Conservation (phyloP, 2,888 invertebrate species). For the Xestia xanthographa region DNA sequence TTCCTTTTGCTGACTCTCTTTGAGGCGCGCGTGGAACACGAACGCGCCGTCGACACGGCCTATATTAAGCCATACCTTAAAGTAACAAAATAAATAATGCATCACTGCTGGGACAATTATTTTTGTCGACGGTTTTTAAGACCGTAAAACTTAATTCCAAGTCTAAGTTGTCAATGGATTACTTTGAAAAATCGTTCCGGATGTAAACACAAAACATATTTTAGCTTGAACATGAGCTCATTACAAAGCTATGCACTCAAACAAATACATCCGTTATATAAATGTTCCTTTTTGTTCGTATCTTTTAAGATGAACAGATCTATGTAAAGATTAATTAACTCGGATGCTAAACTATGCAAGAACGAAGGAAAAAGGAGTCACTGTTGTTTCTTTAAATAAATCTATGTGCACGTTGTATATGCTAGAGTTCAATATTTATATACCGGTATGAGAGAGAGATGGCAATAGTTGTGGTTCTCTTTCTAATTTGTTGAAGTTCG, state of each 20-base stretch:
- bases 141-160: neutral
- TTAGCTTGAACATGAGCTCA: slow-evolving; percentile 22
- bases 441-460: neutral
- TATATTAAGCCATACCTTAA: too few species aligned
- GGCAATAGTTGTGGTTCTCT: slow-evolving; percentile 2
- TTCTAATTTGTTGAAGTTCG: neutral
- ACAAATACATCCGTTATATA: slow-evolving; percentile 25
- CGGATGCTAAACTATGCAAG: slow-evolving; percentile 46
- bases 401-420: slow-evolving; percentile 12
- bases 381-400: slow-evolving; percentile 35
- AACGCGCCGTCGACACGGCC: too few species aligned
- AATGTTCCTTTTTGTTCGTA: slow-evolving; percentile 27
- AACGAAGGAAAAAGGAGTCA: slow-evolving; percentile 50
- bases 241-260: slow-evolving; percentile 15
- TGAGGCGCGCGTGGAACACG: too few species aligned
- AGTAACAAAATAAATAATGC: neutral
- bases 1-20: too few species aligned
- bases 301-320: slow-evolving; percentile 22
- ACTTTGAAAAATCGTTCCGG: neutral
- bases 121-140: neutral
- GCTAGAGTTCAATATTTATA: slow-evolving; percentile 34
- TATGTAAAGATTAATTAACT: slow-evolving; percentile 33
- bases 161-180: neutral
- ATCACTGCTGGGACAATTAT: neutral
- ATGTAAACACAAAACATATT: neutral